Base-by-base conservation (phyloP, 2,113 vertebrate species). In the Mixornis gularis region DNA sequence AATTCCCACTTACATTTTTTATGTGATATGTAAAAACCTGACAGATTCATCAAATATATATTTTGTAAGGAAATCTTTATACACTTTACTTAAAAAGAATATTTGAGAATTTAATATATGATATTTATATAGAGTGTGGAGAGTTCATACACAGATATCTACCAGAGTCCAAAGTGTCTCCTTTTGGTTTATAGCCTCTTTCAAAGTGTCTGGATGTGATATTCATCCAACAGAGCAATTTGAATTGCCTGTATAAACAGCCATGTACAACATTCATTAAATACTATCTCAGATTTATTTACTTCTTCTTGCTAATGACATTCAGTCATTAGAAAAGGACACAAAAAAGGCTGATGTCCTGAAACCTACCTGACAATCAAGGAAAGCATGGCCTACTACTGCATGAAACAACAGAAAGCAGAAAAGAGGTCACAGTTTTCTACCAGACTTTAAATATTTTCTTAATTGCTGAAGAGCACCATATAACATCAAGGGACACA, bases 291-390 rank as follows among this genome's bases (percentile, higher is more conserved):
- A 73, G 10, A 46, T 34, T 74, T 64, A 52, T 69, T 92, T 76
- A 53, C 22, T 89, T 92, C 87, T 46, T 53, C 77, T 92, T 92
- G 49, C 51, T 92, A 63, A 91, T n/a, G 14, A 34, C 25, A 73
- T 81, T 81, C 68, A 69, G 69, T 34, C 5, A 18, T 77, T 34
- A 77, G 51, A 5, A 46, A 79, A 84, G 16, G 63, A 84, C 78
- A 63, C 1, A 43, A 55, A 79, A 62, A 49, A 12, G 10, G 8
- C 29, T 41, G 27, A 7, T n/a, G 27, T 69, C 43, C 34, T 60
- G 26, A 87, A 96, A 86, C 25, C 18, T 87, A 43, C 43, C 53
- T 62, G 34, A 71, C 27, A 77, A 74, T 48, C 41, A 88, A 91
- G 38, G 19, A 94, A 79, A 93, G 59, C 8, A n/a, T 53, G 55